Evolutionary conservation across 2,888 invertebrate genomes (phyloP).

Genomic region (Camptogramma bilineatum): DNA sequence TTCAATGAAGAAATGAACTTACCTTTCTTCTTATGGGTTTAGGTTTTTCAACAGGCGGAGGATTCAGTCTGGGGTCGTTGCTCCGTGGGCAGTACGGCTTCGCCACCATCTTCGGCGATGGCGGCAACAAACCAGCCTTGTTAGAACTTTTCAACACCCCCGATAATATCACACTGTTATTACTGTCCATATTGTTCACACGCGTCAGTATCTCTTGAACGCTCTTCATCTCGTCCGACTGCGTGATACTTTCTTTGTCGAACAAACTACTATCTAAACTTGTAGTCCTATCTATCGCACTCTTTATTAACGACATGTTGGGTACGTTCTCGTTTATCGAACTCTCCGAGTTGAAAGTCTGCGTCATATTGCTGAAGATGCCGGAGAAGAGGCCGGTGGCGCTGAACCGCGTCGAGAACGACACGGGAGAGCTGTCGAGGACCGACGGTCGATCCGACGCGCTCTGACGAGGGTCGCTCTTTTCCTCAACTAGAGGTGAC

Average conservation of each 20-base stretch:
- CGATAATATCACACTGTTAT: slow-evolving; percentile 80
- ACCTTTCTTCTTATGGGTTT: slow-evolving; percentile 84
- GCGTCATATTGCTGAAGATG: slow-evolving; percentile 75
- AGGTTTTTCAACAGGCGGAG: slow-evolving; percentile 78
- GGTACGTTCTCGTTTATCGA: slow-evolving; percentile 74
- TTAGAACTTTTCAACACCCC: slow-evolving; percentile 73
- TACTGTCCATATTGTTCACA: slow-evolving; percentile 83
- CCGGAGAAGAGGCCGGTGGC: slow-evolving; percentile 78
- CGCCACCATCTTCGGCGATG: slow-evolving; percentile 52
- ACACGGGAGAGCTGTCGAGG: slow-evolving; percentile 61
- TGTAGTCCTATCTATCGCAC: slow-evolving; percentile 82
- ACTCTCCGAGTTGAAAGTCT: slow-evolving; percentile 64
- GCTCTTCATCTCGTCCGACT: slow-evolving; percentile 76
- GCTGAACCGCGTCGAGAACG: slow-evolving; percentile 73
- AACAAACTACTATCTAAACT: slow-evolving; percentile 77
- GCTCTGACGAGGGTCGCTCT: slow-evolving; percentile 44
- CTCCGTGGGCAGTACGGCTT: slow-evolving; percentile 60
- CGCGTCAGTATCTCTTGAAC: slow-evolving; percentile 81
- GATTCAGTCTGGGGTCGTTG: slow-evolving; percentile 77
- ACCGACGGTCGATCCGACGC: slow-evolving; percentile 62
- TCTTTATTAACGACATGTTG: slow-evolving; percentile 80
- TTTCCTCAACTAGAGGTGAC: slow-evolving; percentile 46
- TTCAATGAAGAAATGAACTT: slow-evolving; percentile 45
- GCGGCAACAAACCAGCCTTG: slow-evolving; percentile 53
- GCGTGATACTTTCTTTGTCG: slow-evolving; percentile 71